Evolutionary conservation across 2,888 invertebrate genomes (phyloP).

Genomic region (Euspilapteryx auroguttella): DNA sequence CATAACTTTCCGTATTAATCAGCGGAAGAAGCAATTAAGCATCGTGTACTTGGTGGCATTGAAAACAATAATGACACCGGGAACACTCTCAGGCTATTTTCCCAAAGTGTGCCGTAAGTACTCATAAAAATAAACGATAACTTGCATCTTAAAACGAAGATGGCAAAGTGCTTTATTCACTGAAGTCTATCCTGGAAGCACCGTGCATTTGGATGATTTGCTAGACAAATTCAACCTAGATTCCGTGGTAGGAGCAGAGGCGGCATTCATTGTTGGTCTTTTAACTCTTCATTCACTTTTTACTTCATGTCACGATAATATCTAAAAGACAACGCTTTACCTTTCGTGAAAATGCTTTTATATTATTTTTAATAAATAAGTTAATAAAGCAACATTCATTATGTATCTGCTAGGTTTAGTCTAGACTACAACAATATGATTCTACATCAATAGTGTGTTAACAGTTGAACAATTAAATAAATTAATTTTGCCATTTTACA

Average conservation of each 20-base stretch:
- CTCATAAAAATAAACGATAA: not conserved
- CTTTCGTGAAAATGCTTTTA: no score
- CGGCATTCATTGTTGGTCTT: slow-evolving; percentile 33
- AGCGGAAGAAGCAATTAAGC: slow-evolving; percentile 48
- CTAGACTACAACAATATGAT: no score
- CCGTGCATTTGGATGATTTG: slow-evolving; percentile 33
- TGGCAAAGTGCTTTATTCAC: no score
- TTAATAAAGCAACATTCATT: no score
- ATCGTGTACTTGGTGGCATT: slow-evolving; percentile 29
- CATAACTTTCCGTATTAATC: slow-evolving; percentile 16
- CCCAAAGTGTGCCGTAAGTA: slow-evolving; percentile 17
- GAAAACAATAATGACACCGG: slow-evolving; percentile 41
- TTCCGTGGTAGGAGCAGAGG: slow-evolving; percentile 34
- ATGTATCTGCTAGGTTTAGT: no score
- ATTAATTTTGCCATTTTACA: not conserved
- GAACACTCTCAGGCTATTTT: slow-evolving; percentile 45
- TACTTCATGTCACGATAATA: slow-evolving; percentile 21
- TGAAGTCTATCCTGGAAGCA: no score
- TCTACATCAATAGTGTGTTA: no score
- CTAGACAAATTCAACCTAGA: slow-evolving; percentile 50
- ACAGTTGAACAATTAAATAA: no score
- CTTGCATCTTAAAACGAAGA: not conserved
- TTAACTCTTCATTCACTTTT: slow-evolving; percentile 46
- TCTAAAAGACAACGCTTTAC: slow-evolving; percentile 8
- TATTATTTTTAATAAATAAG: no score